A percentile compares a stretch with the other conserved stretches of the same genome.
These are phyloP conservation scores for Talpa occidentalis DNA, from an alignment of 2,113 vertebrate species.

Conservation along the genomic window DNA sequence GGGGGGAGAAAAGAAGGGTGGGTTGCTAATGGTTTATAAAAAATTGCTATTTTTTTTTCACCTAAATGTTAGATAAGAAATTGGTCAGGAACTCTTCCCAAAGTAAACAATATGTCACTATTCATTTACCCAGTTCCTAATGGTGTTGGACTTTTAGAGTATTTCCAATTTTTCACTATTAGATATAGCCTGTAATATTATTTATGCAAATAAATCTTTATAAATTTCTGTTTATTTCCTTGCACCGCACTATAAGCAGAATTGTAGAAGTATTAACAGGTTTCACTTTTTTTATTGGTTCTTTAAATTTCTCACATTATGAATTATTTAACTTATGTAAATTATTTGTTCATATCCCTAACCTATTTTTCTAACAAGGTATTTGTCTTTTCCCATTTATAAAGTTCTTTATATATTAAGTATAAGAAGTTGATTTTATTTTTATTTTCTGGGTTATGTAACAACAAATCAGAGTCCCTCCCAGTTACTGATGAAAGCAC, in stretches of 20 bases:
- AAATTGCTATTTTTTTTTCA: not conserved
- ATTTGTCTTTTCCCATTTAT: not conserved
- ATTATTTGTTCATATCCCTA: not conserved
- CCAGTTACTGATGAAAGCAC: not conserved
- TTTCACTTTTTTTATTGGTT: no score
- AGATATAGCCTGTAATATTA: not conserved
- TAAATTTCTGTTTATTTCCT: not conserved
- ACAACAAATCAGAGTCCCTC: not conserved
- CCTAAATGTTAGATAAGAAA: not conserved
- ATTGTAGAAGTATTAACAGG: not conserved
- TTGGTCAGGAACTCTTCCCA: not conserved
- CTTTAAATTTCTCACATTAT: not conserved
- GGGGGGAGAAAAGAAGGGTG: no score
- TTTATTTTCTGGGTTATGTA: not conserved
- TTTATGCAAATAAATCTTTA: not conserved
- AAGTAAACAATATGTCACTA: not conserved
- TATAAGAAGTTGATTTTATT: not conserved
- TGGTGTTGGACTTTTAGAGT: not conserved
- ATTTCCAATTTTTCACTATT: not conserved
- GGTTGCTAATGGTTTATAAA: no score
- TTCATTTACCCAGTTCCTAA: conserved; percentile 4
- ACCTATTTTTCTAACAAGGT: not conserved
- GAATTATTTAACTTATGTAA: conserved; percentile 8
- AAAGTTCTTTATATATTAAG: not conserved
- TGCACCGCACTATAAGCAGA: not conserved